phyloP scores from a whole-genome alignment of 2,797 vertebrate species.

The Triplophysa yarkandensis region DNA sequence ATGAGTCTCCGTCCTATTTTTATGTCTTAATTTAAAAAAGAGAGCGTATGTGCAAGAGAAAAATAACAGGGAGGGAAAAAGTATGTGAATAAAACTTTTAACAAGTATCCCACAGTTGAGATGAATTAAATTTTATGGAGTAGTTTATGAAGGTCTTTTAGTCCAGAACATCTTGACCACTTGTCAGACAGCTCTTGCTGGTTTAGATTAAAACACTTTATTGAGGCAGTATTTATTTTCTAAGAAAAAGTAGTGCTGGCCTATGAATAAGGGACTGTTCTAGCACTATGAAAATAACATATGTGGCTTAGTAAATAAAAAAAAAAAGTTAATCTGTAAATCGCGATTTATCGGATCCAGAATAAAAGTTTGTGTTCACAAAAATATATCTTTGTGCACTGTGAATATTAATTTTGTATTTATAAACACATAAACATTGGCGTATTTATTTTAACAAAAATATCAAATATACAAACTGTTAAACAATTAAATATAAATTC shows the following conservation, averaged over 20 bases:
- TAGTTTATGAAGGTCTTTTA: background rate
- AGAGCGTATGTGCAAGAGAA: background rate
- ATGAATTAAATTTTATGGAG: conserved; percentile 13
- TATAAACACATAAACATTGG: no score
- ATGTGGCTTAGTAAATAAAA: no score
- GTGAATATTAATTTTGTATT: no score
- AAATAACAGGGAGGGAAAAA: background rate
- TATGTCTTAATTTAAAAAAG: background rate
- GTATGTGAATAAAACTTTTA: background rate
- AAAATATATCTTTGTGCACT: no score
- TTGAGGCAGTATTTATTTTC: background rate
- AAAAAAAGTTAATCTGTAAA: no score
- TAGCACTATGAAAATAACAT: no score
- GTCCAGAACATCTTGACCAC: background rate
- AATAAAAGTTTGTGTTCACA: no score
- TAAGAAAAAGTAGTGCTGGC: background rate
- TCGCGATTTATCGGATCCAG: no score
- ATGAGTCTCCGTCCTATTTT: background rate
- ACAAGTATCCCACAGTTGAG: conserved; percentile 24
- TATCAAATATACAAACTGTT: no score
- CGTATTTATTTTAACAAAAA: no score
- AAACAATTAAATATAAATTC: no score
- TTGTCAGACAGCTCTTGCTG: background rate
- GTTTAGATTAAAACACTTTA: background rate
- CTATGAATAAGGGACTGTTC: background rate